These are phyloP conservation scores for Vireo altiloquus DNA, from an alignment of 2,113 vertebrate species.

Conservation along the genomic window DNA sequence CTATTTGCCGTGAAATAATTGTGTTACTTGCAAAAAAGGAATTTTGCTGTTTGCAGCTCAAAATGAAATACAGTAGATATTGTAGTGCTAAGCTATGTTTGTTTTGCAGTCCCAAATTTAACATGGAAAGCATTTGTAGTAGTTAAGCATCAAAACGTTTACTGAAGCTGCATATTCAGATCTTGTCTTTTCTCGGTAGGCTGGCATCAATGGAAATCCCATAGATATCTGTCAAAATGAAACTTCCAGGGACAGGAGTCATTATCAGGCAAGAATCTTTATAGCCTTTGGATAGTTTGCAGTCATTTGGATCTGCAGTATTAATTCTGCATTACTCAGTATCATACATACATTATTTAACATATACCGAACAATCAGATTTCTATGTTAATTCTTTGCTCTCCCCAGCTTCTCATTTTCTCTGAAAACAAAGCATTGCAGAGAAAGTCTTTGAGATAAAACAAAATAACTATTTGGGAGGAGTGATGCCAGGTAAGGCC, in stretches of 20 bases:
- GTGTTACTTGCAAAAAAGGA: neutral
- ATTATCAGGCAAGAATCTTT: constrained; percentile 52
- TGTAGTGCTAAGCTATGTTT: neutral
- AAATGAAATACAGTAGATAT: neutral
- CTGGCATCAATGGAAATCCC: constrained; percentile 36
- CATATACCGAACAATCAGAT: neutral
- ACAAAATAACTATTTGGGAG: neutral
- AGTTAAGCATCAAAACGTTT: constrained; percentile 38
- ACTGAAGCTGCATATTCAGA: constrained; percentile 14
- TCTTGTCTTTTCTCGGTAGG: constrained; percentile 37
- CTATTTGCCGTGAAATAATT: neutral
- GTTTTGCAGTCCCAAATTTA: constrained; percentile 15
- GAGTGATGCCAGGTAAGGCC: constrained; percentile 2
- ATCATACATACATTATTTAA: constrained; percentile 12
- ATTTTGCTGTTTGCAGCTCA: neutral
- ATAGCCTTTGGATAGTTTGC: constrained; percentile 38
- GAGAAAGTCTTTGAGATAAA: constrained; percentile 1
- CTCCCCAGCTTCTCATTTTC: neutral
- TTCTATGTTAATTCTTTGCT: neutral
- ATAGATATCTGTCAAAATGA: constrained; percentile 59
- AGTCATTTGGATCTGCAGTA: neutral
- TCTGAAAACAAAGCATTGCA: constrained; percentile 24
- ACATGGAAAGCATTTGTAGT: neutral
- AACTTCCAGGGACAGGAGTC: constrained; percentile 53
- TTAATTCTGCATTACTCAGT: neutral